phyloP scores from a whole-genome alignment of 2,797 vertebrate genomes.

The Artibeus lituratus region DNA sequence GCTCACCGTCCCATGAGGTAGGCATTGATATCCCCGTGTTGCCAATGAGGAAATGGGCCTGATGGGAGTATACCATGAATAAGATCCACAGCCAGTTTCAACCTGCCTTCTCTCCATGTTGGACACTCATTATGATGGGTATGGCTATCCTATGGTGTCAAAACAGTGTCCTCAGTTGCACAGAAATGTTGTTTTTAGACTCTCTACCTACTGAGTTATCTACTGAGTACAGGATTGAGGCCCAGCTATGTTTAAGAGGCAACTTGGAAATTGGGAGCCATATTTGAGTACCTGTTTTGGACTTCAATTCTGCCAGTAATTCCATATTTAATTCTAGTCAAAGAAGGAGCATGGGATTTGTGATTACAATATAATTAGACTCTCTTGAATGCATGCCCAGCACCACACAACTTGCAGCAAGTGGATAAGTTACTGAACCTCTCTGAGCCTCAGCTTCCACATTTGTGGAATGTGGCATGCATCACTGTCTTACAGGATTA shows the following conservation, averaged over 20 bases:
- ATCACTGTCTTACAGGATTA: background rate
- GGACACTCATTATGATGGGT: background rate
- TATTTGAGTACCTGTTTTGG: background rate
- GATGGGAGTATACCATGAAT: background rate
- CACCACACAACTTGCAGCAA: background rate
- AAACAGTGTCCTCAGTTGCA: background rate
- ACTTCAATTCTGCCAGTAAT: background rate
- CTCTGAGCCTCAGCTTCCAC: background rate
- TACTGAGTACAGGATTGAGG: background rate
- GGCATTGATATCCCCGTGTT: background rate
- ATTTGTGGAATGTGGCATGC: background rate
- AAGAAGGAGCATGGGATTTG: background rate
- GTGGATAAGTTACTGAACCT: background rate
- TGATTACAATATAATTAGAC: background rate
- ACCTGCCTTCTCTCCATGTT: background rate
- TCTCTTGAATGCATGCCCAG: background rate
- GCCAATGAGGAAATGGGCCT: background rate
- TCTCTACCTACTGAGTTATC: background rate
- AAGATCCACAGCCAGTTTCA: background rate
- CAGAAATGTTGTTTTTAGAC: background rate
- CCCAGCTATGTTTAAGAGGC: background rate
- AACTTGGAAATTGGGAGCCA: background rate
- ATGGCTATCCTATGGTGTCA: fast-evolving
- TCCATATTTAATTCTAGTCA: background rate
- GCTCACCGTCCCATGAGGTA: background rate